Percentiles rank a stretch among this genome's conserved stretches.
Conservation (phyloP, 2,113 vertebrate genomes). For the Peromyscus maniculatus region DNA sequence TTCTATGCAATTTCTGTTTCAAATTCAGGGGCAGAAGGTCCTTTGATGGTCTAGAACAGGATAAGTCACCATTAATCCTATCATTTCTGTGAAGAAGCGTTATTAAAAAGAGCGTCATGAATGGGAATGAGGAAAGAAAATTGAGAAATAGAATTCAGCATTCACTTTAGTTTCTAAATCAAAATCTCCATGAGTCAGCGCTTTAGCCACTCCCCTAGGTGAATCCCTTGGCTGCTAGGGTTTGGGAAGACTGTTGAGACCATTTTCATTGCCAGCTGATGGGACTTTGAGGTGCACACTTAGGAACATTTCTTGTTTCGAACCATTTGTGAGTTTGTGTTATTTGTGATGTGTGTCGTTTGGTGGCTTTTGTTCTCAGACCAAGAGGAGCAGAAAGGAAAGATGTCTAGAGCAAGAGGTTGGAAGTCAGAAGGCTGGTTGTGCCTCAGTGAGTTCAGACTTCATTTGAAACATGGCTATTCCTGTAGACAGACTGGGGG, state of each 20-base stretch:
- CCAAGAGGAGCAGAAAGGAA: background rate
- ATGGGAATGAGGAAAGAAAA: conserved; percentile 38
- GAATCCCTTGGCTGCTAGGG: background rate
- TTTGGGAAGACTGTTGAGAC: background rate
- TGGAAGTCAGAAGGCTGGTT: background rate
- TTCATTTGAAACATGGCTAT: background rate
- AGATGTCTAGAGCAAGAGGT: background rate
- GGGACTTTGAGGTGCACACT: background rate
- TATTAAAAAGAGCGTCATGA: conserved; percentile 14
- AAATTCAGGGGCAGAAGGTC: background rate
- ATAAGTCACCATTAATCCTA: background rate
- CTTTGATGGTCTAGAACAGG: background rate
- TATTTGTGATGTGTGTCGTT: background rate
- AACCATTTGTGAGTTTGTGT: background rate
- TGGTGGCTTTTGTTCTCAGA: background rate
- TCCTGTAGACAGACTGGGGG: background rate
- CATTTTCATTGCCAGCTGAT: background rate
- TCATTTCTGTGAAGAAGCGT: background rate
- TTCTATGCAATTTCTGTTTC: background rate
- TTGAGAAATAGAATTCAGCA: background rate
- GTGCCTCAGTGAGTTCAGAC: background rate
- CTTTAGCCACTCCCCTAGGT: background rate
- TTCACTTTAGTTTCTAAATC: background rate
- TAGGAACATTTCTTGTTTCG: background rate
- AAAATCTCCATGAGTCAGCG: background rate